These are phyloP conservation scores for Naja naja DNA, from an alignment of 2,113 vertebrate genomes.

Conservation along the genomic window DNA sequence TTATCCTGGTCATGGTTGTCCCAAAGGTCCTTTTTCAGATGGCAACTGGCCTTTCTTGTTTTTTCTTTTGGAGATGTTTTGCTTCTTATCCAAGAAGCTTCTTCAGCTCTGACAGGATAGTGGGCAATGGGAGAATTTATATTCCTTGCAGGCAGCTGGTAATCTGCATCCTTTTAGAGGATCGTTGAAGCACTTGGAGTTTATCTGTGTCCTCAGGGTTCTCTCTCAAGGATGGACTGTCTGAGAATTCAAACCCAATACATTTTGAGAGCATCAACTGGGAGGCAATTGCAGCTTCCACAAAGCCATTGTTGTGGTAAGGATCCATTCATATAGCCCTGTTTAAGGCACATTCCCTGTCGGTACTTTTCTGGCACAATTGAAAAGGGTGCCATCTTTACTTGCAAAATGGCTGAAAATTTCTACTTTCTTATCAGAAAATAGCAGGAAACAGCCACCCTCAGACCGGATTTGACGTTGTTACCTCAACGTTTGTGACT, in stretches of 20 bases:
- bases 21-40: too few species aligned
- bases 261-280: not conserved
- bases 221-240: not conserved
- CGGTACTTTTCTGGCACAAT: not conserved
- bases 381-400: not conserved
- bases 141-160: too few species aligned
- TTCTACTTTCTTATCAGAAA: not conserved
- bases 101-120: too few species aligned
- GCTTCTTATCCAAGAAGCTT: too few species aligned
- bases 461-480: not conserved
- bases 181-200: too few species aligned
- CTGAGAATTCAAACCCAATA: not conserved
- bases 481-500: not conserved
- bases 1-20: too few species aligned
- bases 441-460: not conserved
- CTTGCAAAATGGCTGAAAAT: not conserved
- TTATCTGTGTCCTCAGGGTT: too few species aligned
- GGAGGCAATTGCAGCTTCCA: not conserved
- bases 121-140: too few species aligned
- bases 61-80: too few species aligned
- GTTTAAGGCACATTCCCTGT: not conserved
- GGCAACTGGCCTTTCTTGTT: too few species aligned
- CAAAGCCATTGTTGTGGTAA: not conserved
- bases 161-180: too few species aligned
- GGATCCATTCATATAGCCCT: not conserved